phyloP scores from a whole-genome alignment of 2,888 invertebrate species.

The Lissocephala sabroskyi region DNA sequence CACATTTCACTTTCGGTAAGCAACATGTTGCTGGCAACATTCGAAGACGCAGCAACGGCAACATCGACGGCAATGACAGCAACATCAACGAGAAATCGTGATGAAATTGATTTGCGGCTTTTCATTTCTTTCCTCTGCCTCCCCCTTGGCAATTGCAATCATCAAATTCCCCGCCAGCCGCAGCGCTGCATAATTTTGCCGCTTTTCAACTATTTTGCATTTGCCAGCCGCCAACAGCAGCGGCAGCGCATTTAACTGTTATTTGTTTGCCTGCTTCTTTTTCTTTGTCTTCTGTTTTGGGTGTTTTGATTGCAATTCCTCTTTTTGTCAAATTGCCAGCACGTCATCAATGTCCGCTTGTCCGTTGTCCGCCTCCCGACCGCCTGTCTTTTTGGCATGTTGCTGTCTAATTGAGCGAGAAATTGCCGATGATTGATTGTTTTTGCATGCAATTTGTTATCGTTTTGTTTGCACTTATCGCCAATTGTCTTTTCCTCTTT shows the following conservation, averaged over 20 bases:
- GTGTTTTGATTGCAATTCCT: constrained; percentile 1
- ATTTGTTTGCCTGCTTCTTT: constrained; percentile 5
- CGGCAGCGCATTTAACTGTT: no score
- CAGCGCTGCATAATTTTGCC: constrained; percentile 42
- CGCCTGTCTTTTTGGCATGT: constrained; percentile 39
- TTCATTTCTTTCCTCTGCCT: constrained; percentile 26
- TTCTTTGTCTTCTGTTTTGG: constrained; percentile 6
- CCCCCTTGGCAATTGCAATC: constrained; percentile 29
- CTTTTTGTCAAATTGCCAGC: constrained; percentile 59
- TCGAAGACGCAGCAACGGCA: constrained; percentile 1
- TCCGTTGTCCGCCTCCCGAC: not conserved
- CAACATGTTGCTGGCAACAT: no score
- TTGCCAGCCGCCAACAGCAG: constrained; percentile 13
- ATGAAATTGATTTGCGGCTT: constrained; percentile 65
- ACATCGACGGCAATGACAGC: constrained; percentile 18
- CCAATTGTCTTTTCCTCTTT: not conserved
- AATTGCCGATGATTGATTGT: constrained; percentile 71
- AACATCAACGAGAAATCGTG: constrained; percentile 62
- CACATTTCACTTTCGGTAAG: constrained; percentile 59
- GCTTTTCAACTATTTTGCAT: constrained; percentile 59
- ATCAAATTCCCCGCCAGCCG: constrained; percentile 10
- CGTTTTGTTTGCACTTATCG: constrained; percentile 18
- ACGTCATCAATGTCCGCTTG: constrained; percentile 1
- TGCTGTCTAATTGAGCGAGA: constrained; percentile 71
- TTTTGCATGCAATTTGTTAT: constrained; percentile 56